Base-by-base conservation (phyloP, 2,113 vertebrate genomes). In the Psittacula cyanocephala region DNA sequence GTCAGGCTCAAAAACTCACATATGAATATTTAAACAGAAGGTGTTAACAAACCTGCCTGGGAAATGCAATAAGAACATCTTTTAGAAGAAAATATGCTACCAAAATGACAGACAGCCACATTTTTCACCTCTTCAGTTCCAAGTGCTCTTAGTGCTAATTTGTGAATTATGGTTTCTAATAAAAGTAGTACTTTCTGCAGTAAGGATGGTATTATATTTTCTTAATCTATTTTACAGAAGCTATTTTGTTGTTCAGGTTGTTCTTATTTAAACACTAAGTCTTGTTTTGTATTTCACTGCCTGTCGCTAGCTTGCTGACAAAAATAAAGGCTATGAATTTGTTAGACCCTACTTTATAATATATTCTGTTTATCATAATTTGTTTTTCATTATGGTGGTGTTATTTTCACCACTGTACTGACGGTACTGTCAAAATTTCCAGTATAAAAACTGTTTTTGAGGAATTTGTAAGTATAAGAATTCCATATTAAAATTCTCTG, bases 291-390 rank as follows among this genome's bases (percentile, higher is more conserved):
- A 68, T 96, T 96, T 91, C 87, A 55, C 53, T 91, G 81, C 86
- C 91, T 96, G 78, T 93, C 5, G 20, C 77, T 92, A 81, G 94
- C 91, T 93, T 95, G 81, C 79, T 95, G 95, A 96, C 92, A 94
- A 87, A 95, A 92, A 80, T 88, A 97, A 95, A 95, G 97, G 82
- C 85, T 96, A 95, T 76, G 94, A 85, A 97, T 96, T 95, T 94
- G 93, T 89, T 95, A 96, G 93, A 94, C 91, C 72, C 80, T 89
- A 74, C 81, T 96, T 96, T 96, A 93, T 96, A 97, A 97, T 95
- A 86, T 86, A 96, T 95, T 96, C 96, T 96, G 87, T 95, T 97
- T 96, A 95, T 96, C 91, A 96, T 94, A 46, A 92, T 97, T 97
- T 93, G 91, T 96, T 97, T 96, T 97, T 95, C 89, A 97, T 97